These are phyloP conservation scores for Microdon myrmicae DNA, from an alignment of 2,888 invertebrate species.

Conservation along the genomic window DNA sequence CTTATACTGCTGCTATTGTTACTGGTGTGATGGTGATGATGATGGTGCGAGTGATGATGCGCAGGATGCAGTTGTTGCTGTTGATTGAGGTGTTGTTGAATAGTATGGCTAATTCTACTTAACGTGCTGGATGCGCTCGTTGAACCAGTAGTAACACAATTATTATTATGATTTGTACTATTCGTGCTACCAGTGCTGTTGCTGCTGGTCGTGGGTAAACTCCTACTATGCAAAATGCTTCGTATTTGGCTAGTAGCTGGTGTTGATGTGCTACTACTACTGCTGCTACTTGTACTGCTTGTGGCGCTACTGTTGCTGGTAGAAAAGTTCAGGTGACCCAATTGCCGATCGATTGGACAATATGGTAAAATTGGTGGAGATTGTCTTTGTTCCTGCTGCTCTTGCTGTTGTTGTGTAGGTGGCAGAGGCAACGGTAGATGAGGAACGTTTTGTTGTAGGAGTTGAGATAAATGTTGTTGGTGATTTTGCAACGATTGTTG, in stretches of 20 bases:
- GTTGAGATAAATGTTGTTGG: conserved; percentile 41
- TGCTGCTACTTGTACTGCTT: conserved; percentile 38
- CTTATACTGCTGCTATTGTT: conserved; percentile 38
- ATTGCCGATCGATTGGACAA: conserved; percentile 57
- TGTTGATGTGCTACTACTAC: conserved; percentile 58
- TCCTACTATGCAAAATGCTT: conserved; percentile 57
- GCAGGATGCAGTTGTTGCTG: conserved; percentile 41
- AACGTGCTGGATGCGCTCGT: conserved; percentile 35
- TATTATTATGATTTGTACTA: conserved; percentile 32
- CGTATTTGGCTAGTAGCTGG: conserved; percentile 58
- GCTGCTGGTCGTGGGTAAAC: conserved; percentile 17
- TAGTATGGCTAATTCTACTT: conserved; percentile 44
- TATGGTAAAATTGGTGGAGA: conserved; percentile 49
- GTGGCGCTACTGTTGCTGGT: conserved; percentile 60
- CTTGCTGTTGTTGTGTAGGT: conserved; percentile 3
- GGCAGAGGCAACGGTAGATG: conserved; percentile 8
- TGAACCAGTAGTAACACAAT: conserved; percentile 15
- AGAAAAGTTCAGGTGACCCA: conserved; percentile 65
- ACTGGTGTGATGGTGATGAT: conserved; percentile 46
- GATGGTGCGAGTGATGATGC: conserved; percentile 53
- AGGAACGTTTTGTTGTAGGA: conserved; percentile 47
- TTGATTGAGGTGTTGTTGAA: conserved; percentile 51
- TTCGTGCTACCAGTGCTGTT: conserved; percentile 32
- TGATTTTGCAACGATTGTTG: conserved; percentile 23
- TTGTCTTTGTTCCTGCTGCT: conserved; percentile 36